A percentile compares a stretch with the other conserved stretches of the same genome.
phyloP scores from a whole-genome alignment of 2,797 vertebrate species.

The Oophaga sylvatica region DNA sequence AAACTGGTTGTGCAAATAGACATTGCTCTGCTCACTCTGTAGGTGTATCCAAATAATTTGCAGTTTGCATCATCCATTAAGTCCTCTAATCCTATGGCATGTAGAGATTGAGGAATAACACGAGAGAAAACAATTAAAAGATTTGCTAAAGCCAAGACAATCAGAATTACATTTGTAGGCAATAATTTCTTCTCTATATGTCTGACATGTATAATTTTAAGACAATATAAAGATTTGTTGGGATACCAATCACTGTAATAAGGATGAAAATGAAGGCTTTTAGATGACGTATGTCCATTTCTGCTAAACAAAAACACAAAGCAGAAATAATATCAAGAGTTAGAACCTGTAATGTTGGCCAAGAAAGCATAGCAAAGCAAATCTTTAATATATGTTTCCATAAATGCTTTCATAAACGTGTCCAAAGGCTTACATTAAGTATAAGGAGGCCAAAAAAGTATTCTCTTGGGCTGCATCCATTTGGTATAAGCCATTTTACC shows the following conservation, averaged over 20 bases:
- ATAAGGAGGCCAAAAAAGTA: no score
- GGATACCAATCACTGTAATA: neutral
- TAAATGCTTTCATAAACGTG: no score
- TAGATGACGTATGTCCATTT: neutral
- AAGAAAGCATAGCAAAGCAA: no score
- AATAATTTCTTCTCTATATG: neutral
- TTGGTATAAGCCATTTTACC: no score
- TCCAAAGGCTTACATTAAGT: no score
- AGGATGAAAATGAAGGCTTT: neutral
- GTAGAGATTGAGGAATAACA: neutral
- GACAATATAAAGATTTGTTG: neutral
- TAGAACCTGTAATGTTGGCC: neutral
- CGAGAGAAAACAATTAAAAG: constrained; percentile 2
- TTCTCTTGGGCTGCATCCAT: no score
- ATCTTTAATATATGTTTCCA: no score
- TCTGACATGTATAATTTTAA: neutral
- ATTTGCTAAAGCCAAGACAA: neutral
- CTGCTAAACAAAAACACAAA: neutral
- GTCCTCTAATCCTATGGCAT: neutral
- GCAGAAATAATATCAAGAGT: neutral
- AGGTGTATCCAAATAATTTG: constrained; percentile 45
- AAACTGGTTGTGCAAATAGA: constrained; percentile 51
- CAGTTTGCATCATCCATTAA: constrained; percentile 22
- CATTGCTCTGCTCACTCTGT: constrained; percentile 47
- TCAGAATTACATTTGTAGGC: neutral